Conservation (phyloP, 2,888 invertebrate species). For the Watsonalla binaria region DNA sequence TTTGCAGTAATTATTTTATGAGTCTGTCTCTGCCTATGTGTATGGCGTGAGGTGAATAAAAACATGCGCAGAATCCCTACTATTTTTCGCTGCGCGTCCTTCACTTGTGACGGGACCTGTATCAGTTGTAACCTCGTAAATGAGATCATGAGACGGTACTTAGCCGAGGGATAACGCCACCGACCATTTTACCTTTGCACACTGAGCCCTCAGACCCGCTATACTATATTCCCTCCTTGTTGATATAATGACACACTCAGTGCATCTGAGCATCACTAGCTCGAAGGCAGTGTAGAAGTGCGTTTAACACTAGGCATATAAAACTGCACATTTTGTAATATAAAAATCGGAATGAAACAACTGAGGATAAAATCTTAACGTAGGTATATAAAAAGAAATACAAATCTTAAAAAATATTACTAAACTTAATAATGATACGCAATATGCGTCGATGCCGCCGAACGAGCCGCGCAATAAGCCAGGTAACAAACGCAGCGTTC, state of each 20-base stretch:
- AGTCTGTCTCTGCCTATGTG: too few species aligned
- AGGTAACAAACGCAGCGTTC: not conserved
- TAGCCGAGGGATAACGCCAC: conserved; percentile 6
- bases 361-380: conserved; percentile 44
- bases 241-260: conserved; percentile 13
- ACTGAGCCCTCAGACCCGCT: conserved; percentile 18
- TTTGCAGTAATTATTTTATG: too few species aligned
- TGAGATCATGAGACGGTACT: not conserved
- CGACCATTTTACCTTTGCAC: conserved; percentile 16
- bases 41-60: too few species aligned
- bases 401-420: conserved; percentile 26
- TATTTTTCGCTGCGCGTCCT: too few species aligned
- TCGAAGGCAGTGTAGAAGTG: conserved; percentile 1
- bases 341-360: conserved; percentile 62
- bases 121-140: not conserved
- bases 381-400: conserved; percentile 27
- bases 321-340: conserved; percentile 10
- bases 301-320: not conserved
- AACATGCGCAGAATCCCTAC: too few species aligned
- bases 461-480: conserved; percentile 25
- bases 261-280: conserved; percentile 14
- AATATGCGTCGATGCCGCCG: conserved; percentile 29
- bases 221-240: conserved; percentile 19
- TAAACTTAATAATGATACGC: conserved; percentile 41
- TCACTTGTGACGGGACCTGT: too few species aligned